Percentiles rank a stretch among this genome's conserved stretches.
Evolutionary conservation across 2,113 vertebrate genomes (phyloP).

Genomic region (Sander lucioperca): DNA sequence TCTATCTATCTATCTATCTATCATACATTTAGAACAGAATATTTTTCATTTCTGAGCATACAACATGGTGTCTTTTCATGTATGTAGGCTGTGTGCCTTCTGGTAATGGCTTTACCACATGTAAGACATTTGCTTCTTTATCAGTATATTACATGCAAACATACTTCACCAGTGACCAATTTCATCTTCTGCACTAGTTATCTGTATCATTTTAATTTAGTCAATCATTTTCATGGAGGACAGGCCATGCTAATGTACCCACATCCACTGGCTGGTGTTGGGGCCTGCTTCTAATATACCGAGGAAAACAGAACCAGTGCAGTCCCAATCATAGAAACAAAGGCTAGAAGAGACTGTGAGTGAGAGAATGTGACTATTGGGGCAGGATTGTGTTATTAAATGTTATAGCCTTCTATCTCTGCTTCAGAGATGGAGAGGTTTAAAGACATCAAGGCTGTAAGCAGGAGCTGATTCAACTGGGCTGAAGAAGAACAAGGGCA

Average conservation of each 20-base stretch:
- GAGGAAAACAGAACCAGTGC: slow-evolving; percentile 18
- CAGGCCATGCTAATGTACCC: not conserved
- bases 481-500: slow-evolving; percentile 43
- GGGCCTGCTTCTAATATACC: slow-evolving; percentile 12
- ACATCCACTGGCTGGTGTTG: slow-evolving; percentile 3
- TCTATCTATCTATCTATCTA: too few species aligned
- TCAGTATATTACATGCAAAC: slow-evolving; percentile 30
- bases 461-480: slow-evolving; percentile 25
- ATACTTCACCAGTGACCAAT: not conserved
- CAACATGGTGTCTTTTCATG: not conserved
- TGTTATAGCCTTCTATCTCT: slow-evolving; percentile 28
- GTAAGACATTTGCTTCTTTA: not conserved
- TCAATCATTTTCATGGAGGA: slow-evolving; percentile 11
- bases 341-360: not conserved
- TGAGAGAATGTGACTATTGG: slow-evolving; percentile 16
- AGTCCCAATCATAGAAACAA: slow-evolving; percentile 10
- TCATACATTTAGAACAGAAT: not conserved
- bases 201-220: slow-evolving; percentile 24
- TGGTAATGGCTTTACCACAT: not conserved
- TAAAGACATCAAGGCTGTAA: slow-evolving; percentile 24
- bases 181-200: slow-evolving; percentile 10
- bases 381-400: slow-evolving; percentile 47
- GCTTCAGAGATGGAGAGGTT: slow-evolving; percentile 29
- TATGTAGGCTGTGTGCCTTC: not conserved
- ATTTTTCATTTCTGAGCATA: not conserved